phyloP scores from a whole-genome alignment of 2,113 vertebrate genomes.

The Zosterops pallidus region DNA sequence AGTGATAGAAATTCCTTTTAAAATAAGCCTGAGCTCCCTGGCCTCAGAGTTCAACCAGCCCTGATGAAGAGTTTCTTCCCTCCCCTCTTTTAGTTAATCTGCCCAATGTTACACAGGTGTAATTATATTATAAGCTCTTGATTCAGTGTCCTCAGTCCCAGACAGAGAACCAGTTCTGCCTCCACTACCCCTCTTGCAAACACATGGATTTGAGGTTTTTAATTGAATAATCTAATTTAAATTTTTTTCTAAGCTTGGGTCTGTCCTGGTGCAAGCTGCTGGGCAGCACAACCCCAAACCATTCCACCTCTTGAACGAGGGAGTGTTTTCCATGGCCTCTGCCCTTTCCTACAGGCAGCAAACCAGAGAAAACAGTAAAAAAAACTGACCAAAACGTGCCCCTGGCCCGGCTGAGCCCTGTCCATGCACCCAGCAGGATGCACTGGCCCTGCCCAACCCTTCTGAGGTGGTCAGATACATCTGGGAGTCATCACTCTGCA shows the following conservation, averaged over 20 bases:
- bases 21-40: neutral
- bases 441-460: accelerated
- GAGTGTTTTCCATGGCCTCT: accelerated
- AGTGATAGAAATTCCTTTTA: neutral
- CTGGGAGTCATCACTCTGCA: neutral
- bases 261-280: neutral
- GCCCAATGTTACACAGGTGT: accelerated
- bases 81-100: neutral
- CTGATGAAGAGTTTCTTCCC: neutral
- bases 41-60: neutral
- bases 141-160: neutral
- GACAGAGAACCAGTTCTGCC: neutral
- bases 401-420: neutral
- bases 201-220: neutral
- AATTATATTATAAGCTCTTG: neutral
- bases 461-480: neutral
- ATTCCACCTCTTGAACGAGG: neutral
- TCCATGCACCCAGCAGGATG: neutral
- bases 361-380: neutral
- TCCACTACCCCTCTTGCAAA: neutral
- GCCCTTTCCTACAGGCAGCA: neutral
- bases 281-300: neutral
- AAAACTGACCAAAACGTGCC: accelerated
- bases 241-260: neutral
- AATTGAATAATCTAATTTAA: neutral